Percentiles rank a stretch among this genome's conserved stretches.
phyloP scores from a whole-genome alignment of 2,797 vertebrate genomes.

The Bufotes viridis region DNA sequence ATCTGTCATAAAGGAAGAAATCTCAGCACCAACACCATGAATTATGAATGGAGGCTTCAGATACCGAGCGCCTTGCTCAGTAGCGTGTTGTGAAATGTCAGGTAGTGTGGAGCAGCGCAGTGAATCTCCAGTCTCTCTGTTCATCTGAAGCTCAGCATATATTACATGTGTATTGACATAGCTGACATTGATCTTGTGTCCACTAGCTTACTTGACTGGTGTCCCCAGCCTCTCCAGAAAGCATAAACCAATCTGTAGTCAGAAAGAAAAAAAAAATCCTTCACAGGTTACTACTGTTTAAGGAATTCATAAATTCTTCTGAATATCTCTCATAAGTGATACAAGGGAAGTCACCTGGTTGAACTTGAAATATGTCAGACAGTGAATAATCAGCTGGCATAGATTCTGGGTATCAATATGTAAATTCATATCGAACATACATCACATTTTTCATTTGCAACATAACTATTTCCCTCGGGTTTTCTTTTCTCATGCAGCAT shows the following conservation, averaged over 20 bases:
- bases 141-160: slow-evolving; percentile 48
- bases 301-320: slow-evolving; percentile 23
- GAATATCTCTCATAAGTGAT: neutral
- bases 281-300: slow-evolving; percentile 11
- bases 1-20: slow-evolving; percentile 58
- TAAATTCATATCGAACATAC: slow-evolving; percentile 6
- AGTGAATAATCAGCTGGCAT: slow-evolving; percentile 27
- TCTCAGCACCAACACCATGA: slow-evolving; percentile 53
- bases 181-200: slow-evolving; percentile 58
- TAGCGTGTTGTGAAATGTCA: slow-evolving; percentile 58
- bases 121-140: slow-evolving; percentile 47
- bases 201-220: slow-evolving; percentile 51
- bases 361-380: neutral
- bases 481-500: neutral
- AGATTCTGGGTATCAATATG: slow-evolving; percentile 12
- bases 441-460: slow-evolving; percentile 12
- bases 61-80: slow-evolving; percentile 26
- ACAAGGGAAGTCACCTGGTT: neutral
- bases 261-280: slow-evolving; percentile 22
- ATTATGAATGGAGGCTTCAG: slow-evolving; percentile 59
- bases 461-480: neutral
- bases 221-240: slow-evolving; percentile 46
- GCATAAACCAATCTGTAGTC: slow-evolving; percentile 25
- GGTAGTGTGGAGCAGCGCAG: slow-evolving; percentile 28
- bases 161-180: slow-evolving; percentile 58